Conservation (phyloP, 2,113 vertebrate genomes). For the Cyanistes caeruleus region DNA sequence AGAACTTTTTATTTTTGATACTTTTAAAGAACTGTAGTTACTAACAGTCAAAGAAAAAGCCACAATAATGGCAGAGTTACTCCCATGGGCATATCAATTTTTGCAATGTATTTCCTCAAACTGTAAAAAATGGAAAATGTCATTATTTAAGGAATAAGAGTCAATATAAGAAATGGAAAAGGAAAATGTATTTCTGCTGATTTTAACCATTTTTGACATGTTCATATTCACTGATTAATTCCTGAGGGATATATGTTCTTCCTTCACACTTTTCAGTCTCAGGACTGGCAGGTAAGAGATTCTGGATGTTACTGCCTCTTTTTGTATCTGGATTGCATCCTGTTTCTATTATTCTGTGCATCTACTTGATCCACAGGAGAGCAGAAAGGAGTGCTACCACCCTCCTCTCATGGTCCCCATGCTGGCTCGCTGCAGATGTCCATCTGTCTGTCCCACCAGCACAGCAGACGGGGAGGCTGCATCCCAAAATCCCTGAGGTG, state of each 20-base stretch:
- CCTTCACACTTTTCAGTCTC: neutral
- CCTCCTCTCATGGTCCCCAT: accelerated
- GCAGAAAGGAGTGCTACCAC: neutral
- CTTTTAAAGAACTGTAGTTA: neutral
- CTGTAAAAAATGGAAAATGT: neutral
- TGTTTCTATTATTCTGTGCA: neutral
- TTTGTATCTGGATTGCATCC: neutral
- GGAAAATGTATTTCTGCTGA: neutral
- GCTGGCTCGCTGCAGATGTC: neutral
- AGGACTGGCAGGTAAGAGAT: neutral
- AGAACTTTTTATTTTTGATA: neutral
- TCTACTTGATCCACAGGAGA: neutral
- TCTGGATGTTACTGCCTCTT: neutral
- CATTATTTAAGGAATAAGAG: neutral
- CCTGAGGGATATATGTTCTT: neutral
- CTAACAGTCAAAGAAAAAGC: neutral
- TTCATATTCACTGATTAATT: neutral
- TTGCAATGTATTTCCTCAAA: neutral
- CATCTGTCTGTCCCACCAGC: neutral
- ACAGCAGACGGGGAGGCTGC: accelerated
- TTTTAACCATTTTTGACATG: neutral
- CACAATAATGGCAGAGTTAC: neutral
- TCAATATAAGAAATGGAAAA: neutral
- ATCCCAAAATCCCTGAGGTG: neutral
- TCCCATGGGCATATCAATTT: neutral